Evolutionary conservation across 2,888 invertebrate species (phyloP).

Genomic region (Endotricha flammealis): DNA sequence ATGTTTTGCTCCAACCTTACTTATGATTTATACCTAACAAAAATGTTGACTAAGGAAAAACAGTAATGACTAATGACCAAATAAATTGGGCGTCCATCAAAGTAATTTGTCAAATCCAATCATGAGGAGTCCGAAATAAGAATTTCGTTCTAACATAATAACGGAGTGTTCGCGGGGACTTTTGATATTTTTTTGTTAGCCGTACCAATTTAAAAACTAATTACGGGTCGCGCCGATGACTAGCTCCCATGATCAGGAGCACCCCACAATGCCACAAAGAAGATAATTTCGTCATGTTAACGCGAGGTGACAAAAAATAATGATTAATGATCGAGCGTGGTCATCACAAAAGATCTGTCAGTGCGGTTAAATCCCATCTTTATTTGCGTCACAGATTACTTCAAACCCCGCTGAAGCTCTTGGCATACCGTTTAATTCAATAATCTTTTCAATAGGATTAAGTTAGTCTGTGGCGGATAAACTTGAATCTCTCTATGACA

Average conservation of each 20-base stretch:
- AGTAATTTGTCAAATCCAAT: conserved; percentile 73
- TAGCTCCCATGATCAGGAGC: conserved; percentile 61
- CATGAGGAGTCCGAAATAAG: conserved; percentile 52
- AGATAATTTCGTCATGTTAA: conserved; percentile 71
- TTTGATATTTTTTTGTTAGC: conserved; percentile 58
- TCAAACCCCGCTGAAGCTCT: not conserved
- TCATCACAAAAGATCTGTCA: conserved; percentile 60
- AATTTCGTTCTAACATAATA: conserved; percentile 62
- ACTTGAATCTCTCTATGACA: conserved; percentile 25
- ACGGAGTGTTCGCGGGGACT: conserved; percentile 55
- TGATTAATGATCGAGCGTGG: conserved; percentile 63
- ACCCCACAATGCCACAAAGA: conserved; percentile 62
- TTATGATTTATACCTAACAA: conserved; percentile 20
- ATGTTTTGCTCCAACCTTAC: conserved; percentile 10
- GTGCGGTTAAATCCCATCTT: conserved; percentile 40
- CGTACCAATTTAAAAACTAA: conserved; percentile 76
- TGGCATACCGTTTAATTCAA: not conserved
- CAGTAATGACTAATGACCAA: conserved; percentile 45
- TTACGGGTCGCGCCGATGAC: conserved; percentile 62
- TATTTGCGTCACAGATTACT: conserved; percentile 24
- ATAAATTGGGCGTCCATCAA: conserved; percentile 47
- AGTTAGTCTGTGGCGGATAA: conserved; percentile 20
- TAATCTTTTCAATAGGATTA: conserved; percentile 4
- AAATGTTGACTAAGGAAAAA: conserved; percentile 33
- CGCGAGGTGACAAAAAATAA: conserved; percentile 68